These are phyloP conservation scores for Drosophila melanica DNA, from an alignment of 1,140 invertebrate species.

Conservation along the genomic window DNA sequence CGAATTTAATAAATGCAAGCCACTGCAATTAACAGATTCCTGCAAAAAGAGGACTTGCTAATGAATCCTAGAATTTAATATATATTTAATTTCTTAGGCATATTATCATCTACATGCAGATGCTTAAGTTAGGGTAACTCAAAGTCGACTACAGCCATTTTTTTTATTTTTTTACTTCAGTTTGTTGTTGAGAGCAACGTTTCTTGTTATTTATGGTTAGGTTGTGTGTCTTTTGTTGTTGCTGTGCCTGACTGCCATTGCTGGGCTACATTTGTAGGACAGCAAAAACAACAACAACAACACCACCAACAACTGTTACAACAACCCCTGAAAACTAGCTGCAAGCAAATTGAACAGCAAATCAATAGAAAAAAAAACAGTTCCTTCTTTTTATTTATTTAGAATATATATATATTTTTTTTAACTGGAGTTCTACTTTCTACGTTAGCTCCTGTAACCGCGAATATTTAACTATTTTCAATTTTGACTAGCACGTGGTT, in stretches of 20 bases:
- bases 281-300: conserved; percentile 42
- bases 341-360: conserved; percentile 76
- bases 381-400: conserved; percentile 1
- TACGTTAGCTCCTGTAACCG: conserved; percentile 30
- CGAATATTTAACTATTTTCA: conserved; percentile 71
- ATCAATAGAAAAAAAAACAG: conserved; percentile 60
- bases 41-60: neutral
- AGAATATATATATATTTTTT: conserved; percentile 8
- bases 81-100: no score
- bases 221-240: conserved; percentile 39
- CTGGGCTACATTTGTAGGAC: conserved; percentile 61
- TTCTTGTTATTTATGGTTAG: conserved; percentile 73
- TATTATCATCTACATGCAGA: neutral
- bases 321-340: conserved; percentile 41
- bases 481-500: conserved; percentile 55
- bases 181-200: conserved; percentile 55
- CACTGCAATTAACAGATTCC: neutral
- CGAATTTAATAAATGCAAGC: neutral
- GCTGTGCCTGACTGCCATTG: conserved; percentile 51
- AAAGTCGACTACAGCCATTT: neutral
- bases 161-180: conserved; percentile 26
- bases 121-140: neutral
- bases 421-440: conserved; percentile 39
- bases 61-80: no score
- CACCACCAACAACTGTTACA: conserved; percentile 17